Evolutionary conservation across 2,888 invertebrate genomes (phyloP), one percentile per base, ranked within the genome.

Genomic region (Cerceris rybyensis): DNA sequence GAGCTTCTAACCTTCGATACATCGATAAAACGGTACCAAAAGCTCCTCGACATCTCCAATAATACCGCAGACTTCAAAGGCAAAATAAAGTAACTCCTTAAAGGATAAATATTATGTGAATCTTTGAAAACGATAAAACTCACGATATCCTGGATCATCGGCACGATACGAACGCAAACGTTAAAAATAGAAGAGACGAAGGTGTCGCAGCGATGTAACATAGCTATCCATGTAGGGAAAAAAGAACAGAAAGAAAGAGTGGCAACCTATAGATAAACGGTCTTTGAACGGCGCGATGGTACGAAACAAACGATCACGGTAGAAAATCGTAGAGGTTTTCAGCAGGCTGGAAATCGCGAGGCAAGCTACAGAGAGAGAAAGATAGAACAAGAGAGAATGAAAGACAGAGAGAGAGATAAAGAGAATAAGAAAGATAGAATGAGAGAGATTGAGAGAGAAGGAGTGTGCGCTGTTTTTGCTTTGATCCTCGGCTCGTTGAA

Each of bases 401-500:
- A 4, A 28, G 28, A 28, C 4, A 4, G 4, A 4, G 28, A 28
- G 28, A 28, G 28, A 4, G 4, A 4, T 1, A 28, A 4, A 28
- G 28, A 28, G 28, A 28, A 28, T 28, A 28, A 28, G 28, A 28
- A 28, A 28, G 28, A 28, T 28, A 28, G 28, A 28, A 28, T 28
- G 49, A 52, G 70, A 83, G 81, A 75, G 74, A 67, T 68, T 67
- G 63, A 43, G 50, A 50, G 49, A 58, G 54, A 28, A 54, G 50
- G 63, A 68, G 63, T 57, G 74, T 70, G 43, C 57, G 60, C 79
- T 76, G 81, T 87, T 87, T 87, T 87, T 86, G 78, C 85, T 88
- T 88, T 86, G 87, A 86, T 84, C 81, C 78, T 68, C 78, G 73
- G 82, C 84, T 84, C 78, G 87, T 82, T 85, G 81, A 81, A 82